These are phyloP conservation scores for Anneissia japonica DNA, from an alignment of 35 echinoderm and acorn worm species.

Conservation along the genomic window DNA sequence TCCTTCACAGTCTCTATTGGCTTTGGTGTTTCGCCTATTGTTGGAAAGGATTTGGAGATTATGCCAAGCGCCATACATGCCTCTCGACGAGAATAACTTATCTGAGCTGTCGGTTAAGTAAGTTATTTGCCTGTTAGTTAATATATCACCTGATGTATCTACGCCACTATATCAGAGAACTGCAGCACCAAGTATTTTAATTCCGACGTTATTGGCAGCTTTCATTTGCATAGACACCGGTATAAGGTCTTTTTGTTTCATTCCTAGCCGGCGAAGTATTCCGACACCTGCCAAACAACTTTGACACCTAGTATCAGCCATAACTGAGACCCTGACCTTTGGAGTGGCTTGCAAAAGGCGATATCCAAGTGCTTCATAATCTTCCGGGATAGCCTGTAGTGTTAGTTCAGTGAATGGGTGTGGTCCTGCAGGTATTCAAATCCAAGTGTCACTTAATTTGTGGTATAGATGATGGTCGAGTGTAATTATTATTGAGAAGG, in stretches of 20 bases:
- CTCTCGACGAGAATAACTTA: slow-evolving; percentile 3
- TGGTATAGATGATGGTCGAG: slow-evolving; percentile 19
- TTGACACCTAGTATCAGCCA: slow-evolving; percentile 12
- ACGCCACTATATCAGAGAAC: slow-evolving; percentile 6
- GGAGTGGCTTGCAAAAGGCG: background rate
- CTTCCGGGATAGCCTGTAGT: background rate
- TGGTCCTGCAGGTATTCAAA: background rate
- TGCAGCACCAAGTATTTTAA: slow-evolving; percentile 11
- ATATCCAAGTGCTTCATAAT: slow-evolving; percentile 5
- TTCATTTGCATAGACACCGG: slow-evolving; percentile 13
- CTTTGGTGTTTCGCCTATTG: background rate
- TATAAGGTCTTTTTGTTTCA: slow-evolving; percentile 14
- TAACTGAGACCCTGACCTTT: background rate
- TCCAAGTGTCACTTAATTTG: background rate
- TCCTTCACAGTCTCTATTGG: background rate
- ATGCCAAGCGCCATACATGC: background rate
- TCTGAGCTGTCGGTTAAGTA: slow-evolving; percentile 35
- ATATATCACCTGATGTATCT: background rate
- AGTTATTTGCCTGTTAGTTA: slow-evolving; percentile 13
- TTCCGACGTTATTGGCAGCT: background rate
- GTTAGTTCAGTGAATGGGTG: slow-evolving; percentile 1
- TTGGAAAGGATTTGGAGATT: background rate
- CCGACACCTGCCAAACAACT: slow-evolving; percentile 5
- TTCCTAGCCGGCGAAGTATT: background rate
- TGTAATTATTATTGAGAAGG: no score